Conservation (phyloP, 1,140 invertebrate genomes). For the Drosophila sturtevanti region DNA sequence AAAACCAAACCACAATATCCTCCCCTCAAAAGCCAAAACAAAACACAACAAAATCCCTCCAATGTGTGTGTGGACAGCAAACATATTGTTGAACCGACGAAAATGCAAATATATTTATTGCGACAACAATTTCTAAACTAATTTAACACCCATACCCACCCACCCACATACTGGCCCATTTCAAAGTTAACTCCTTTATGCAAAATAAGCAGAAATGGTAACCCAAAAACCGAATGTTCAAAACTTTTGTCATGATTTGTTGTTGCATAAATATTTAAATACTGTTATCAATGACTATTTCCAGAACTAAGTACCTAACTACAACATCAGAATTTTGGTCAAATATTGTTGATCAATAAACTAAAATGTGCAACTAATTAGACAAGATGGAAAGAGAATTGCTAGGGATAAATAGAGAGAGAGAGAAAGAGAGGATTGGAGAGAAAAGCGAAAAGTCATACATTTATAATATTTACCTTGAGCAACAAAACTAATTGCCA, state of each 20-base stretch:
- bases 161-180: not conserved
- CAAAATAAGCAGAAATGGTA: conserved; percentile 51
- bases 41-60: not conserved
- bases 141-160: conserved; percentile 44
- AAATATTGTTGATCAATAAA: not conserved
- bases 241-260: conserved; percentile 50
- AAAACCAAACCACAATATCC: not conserved
- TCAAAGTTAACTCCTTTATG: conserved; percentile 39
- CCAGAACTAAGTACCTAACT: not conserved
- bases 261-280: conserved; percentile 7
- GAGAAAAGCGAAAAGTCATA: not conserved
- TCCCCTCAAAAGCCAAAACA: conserved; percentile 4
- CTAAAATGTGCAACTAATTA: conserved; percentile 8
- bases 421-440: not conserved
- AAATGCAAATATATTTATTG: conserved; percentile 71
- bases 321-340: not conserved
- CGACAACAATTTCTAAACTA: conserved; percentile 70
- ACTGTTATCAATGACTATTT: not conserved
- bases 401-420: not conserved
- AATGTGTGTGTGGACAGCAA: conserved; percentile 17
- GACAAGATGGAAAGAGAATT: not conserved
- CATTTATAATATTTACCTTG: not conserved
- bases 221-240: conserved; percentile 46
- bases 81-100: conserved; percentile 48
- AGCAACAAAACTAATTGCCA: not conserved